These are phyloP conservation scores for Bugulina stolonifera DNA, from an alignment of 2,888 invertebrate genomes.

Conservation along the genomic window DNA sequence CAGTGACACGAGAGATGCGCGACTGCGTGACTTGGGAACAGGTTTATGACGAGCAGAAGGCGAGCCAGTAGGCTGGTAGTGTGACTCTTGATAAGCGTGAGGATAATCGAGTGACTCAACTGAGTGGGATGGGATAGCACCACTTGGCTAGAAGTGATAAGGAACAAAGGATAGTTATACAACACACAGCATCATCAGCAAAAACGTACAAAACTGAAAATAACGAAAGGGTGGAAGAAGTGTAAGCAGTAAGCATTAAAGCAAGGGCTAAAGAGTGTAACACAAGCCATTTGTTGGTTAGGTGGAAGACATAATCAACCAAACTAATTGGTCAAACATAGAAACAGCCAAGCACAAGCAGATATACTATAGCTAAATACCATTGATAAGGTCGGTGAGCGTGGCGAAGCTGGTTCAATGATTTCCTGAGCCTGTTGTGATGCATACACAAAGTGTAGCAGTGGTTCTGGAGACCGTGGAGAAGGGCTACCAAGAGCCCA, in stretches of 20 bases:
- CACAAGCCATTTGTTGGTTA: neutral
- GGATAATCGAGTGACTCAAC: slow-evolving; percentile 22
- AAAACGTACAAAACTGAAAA: no score
- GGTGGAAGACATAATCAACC: neutral
- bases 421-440: slow-evolving; percentile 9
- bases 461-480: neutral
- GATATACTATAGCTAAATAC: neutral
- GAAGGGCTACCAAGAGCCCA: neutral
- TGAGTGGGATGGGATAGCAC: neutral
- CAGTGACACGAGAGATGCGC: neutral
- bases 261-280: neutral
- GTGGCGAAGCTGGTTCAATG: neutral
- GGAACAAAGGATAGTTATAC: slow-evolving; percentile 1
- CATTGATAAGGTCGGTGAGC: neutral
- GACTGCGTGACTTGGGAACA: neutral
- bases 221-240: neutral
- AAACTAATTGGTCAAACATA: no score
- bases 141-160: neutral
- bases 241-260: neutral
- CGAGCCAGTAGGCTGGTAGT: neutral
- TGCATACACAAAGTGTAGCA: neutral
- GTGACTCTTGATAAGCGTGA: slow-evolving; percentile 6
- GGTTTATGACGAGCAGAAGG: neutral
- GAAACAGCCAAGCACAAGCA: no score
- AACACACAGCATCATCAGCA: neutral